Conservation (phyloP, 2,888 invertebrate species). For the Drosophila birchii region DNA sequence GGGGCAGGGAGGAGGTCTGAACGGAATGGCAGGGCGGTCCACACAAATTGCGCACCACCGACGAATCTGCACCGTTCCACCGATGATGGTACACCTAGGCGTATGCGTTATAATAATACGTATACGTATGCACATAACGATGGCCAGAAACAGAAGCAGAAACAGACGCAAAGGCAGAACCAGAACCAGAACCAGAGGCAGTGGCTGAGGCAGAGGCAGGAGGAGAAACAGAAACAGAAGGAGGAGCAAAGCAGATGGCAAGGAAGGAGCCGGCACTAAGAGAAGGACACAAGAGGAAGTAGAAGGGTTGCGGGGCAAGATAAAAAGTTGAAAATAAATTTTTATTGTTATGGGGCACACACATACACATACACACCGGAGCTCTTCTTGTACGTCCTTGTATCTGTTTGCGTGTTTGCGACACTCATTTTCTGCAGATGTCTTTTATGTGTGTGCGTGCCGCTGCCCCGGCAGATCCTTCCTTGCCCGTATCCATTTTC, state of each 20-base stretch:
- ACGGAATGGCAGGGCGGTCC: conserved; percentile 2
- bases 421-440: conserved; percentile 78
- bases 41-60: conserved; percentile 46
- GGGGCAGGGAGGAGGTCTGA: not conserved
- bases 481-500: conserved; percentile 19
- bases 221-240: conserved; percentile 10
- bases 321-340: conserved; percentile 80
- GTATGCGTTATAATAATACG: conserved; percentile 79
- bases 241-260: conserved; percentile 24
- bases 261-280: conserved; percentile 7
- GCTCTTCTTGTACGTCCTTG: conserved; percentile 72
- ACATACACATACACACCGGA: conserved; percentile 33
- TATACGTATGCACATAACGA: conserved; percentile 69
- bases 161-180: conserved; percentile 12
- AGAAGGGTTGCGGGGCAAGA: conserved; percentile 51
- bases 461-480: not conserved
- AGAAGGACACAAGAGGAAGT: conserved; percentile 9
- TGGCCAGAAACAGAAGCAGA: conserved; percentile 52
- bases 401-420: conserved; percentile 80
- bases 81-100: conserved; percentile 69
- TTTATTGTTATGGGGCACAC: conserved; percentile 79
- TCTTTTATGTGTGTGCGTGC: conserved; percentile 59
- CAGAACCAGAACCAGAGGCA: conserved; percentile 23
- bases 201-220: conserved; percentile 19
- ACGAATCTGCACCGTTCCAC: conserved; percentile 22